phyloP scores from a whole-genome alignment of 2,113 vertebrate genomes.

The Columba janthina region DNA sequence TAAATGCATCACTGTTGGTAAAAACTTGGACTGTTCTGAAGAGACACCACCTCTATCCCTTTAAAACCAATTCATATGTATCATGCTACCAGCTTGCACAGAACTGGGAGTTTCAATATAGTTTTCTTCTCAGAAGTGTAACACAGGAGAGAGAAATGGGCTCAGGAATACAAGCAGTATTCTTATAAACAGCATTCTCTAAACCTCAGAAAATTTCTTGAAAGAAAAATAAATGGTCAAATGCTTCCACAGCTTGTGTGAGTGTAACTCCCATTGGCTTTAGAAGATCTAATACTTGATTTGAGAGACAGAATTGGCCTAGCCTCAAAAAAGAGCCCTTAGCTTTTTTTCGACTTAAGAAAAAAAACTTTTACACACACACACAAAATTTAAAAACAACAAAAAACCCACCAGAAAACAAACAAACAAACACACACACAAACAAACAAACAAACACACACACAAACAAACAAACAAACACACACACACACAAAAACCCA shows the following conservation, averaged over 20 bases:
- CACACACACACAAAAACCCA: too few relatives aligned
- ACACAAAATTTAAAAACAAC: too few relatives aligned
- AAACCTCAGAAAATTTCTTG: not conserved
- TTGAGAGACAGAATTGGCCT: not conserved
- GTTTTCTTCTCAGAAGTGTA: not conserved
- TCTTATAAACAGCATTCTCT: not conserved
- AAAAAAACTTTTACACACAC: not conserved
- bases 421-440: too few relatives aligned
- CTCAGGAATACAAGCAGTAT: not conserved
- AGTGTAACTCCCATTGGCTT: not conserved
- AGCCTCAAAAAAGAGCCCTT: not conserved
- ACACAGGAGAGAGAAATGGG: not conserved
- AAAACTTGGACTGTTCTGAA: not conserved
- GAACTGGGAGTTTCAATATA: not conserved
- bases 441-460: too few relatives aligned
- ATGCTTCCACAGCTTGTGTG: not conserved
- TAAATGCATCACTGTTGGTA: fast-evolving
- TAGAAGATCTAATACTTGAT: not conserved
- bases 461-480: too few relatives aligned
- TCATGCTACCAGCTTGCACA: not conserved
- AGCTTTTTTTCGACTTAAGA: not conserved
- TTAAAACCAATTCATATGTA: not conserved
- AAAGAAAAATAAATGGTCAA: not conserved
- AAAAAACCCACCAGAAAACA: too few relatives aligned
- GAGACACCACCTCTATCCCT: not conserved